These are phyloP conservation scores for Pissodes strobi DNA, from an alignment of 1,140 invertebrate species.

Conservation along the genomic window DNA sequence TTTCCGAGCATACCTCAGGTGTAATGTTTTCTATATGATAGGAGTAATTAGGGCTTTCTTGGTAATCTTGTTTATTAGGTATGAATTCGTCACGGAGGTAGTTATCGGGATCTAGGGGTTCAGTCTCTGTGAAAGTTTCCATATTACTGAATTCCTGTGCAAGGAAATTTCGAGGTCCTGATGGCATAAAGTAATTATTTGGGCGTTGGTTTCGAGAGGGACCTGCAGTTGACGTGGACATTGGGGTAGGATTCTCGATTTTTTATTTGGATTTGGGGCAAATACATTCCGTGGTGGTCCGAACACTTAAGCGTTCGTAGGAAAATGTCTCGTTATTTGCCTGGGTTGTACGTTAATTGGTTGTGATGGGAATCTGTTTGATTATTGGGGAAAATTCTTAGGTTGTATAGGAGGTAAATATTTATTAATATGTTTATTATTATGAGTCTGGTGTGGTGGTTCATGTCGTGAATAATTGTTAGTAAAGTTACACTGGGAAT, in stretches of 20 bases:
- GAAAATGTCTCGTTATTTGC: slow-evolving; percentile 22
- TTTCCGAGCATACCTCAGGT: background rate
- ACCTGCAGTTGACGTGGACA: too few species aligned
- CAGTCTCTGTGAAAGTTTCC: too few species aligned
- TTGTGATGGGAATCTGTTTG: slow-evolving; percentile 30
- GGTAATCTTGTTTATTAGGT: too few species aligned
- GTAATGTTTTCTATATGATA: background rate
- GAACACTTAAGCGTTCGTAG: slow-evolving; percentile 36
- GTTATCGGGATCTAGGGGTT: too few species aligned
- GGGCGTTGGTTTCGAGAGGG: too few species aligned
- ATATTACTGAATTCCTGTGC: too few species aligned
- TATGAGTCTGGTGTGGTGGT: background rate
- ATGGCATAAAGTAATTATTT: too few species aligned
- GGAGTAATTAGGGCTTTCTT: too few species aligned
- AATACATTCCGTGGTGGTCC: slow-evolving; percentile 35
- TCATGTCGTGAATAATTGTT: background rate
- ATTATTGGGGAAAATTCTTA: slow-evolving; percentile 1
- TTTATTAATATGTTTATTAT: too few species aligned
- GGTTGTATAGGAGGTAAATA: too few species aligned
- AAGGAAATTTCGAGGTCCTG: too few species aligned
- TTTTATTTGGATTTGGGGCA: background rate
- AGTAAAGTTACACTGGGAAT: background rate
- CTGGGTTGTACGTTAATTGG: slow-evolving; percentile 26
- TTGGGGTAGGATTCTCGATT: background rate
- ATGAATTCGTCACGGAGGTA: too few species aligned